A percentile compares a stretch with the other conserved stretches of the same genome.
Evolutionary conservation across 2,113 vertebrate species (phyloP).

Genomic region (Pardalotus punctatus): DNA sequence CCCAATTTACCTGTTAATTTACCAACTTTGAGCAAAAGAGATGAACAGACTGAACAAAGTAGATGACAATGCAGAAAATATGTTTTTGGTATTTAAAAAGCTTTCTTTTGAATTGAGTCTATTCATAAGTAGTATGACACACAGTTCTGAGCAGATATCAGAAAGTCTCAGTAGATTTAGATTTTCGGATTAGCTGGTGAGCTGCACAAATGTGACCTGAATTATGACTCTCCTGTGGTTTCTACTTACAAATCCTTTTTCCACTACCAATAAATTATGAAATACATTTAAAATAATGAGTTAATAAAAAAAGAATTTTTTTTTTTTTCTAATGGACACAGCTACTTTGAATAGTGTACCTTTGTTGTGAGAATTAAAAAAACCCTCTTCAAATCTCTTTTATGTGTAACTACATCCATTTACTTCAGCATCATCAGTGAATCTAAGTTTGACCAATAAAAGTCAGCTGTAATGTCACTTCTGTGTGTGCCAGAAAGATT

Average conservation of each 20-base stretch:
- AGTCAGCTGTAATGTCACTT: neutral
- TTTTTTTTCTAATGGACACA: neutral
- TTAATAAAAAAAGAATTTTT: neutral
- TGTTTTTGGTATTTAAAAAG: neutral
- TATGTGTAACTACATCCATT: neutral
- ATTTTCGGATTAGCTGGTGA: slow-evolving; percentile 29
- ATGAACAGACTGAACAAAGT: neutral
- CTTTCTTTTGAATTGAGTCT: neutral
- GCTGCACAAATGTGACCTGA: slow-evolving; percentile 5
- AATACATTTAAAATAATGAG: neutral
- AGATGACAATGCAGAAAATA: neutral
- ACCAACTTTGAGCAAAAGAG: neutral
- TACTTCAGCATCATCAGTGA: neutral
- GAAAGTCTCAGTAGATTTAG: neutral
- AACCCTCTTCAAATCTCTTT: neutral
- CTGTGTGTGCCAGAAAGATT: neutral
- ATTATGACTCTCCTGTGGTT: neutral
- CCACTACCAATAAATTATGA: neutral
- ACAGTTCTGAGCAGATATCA: neutral
- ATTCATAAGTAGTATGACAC: neutral
- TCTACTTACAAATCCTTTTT: neutral
- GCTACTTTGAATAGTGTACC: neutral
- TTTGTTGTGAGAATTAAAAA: neutral
- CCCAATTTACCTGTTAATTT: neutral
- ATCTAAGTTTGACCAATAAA: neutral